Conservation (phyloP, 1,140 invertebrate species). For the Trichonephila clavipes region DNA sequence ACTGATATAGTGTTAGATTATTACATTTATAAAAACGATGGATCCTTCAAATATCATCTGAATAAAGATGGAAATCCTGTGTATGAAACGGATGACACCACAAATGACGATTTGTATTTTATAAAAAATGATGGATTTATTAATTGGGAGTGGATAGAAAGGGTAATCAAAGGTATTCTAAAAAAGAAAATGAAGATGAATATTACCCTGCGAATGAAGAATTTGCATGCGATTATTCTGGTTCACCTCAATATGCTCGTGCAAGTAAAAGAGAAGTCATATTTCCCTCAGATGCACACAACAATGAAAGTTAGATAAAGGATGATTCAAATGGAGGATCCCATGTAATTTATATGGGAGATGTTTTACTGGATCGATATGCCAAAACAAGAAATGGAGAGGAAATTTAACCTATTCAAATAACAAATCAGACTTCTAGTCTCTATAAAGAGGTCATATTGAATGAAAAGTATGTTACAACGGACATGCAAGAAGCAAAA, state of each 20-base stretch:
- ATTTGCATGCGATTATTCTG: too few species aligned
- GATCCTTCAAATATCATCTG: neutral
- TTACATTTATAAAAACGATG: too few species aligned
- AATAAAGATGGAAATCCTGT: accelerated
- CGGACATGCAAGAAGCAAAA: too few species aligned
- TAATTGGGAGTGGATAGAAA: neutral
- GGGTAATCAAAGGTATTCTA: too few species aligned
- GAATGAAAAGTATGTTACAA: neutral
- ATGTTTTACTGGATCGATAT: neutral
- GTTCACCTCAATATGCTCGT: neutral
- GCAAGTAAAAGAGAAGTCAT: neutral
- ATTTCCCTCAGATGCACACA: neutral
- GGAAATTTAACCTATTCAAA: neutral
- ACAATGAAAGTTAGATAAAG: neutral
- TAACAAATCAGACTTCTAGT: neutral
- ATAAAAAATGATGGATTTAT: neutral
- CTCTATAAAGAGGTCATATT: neutral
- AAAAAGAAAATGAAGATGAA: too few species aligned
- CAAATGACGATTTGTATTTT: neutral
- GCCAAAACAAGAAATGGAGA: neutral
- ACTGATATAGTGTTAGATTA: too few species aligned
- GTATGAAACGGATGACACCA: neutral
- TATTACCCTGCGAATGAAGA: too few species aligned
- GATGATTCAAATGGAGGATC: neutral
- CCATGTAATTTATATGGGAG: neutral